phyloP scores from a whole-genome alignment of 2,113 vertebrate species.

The Hippocampus comes region DNA sequence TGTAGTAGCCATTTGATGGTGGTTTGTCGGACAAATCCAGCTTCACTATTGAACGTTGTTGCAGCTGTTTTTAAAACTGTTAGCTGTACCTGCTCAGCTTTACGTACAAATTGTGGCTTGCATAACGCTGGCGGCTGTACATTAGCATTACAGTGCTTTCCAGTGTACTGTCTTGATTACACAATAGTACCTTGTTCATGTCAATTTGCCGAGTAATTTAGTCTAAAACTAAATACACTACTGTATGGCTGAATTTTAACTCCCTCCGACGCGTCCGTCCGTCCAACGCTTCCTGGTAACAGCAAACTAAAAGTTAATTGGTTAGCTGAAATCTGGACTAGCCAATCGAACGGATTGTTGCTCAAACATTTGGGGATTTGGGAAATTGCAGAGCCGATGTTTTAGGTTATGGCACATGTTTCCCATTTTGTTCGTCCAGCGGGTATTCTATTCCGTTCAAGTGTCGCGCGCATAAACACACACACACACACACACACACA shows the following conservation, averaged over 20 bases:
- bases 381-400: neutral
- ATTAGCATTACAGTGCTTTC: neutral
- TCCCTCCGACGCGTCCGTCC: slow-evolving; percentile 2
- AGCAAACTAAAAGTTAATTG: slow-evolving; percentile 36
- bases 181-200: neutral
- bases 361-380: neutral
- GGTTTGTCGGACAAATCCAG: neutral
- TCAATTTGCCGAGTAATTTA: neutral
- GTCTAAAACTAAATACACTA: neutral
- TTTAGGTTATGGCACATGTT: neutral
- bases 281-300: slow-evolving; percentile 55
- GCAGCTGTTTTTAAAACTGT: neutral
- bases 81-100: neutral
- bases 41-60: rapidly evolving
- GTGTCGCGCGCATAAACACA: too few species aligned
- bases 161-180: rapidly evolving
- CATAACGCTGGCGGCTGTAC: neutral
- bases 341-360: slow-evolving; percentile 52
- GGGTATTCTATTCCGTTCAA: neutral
- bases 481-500: too few species aligned
- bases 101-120: neutral
- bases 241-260: too few species aligned
- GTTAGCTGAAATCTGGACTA: neutral
- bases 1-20: slow-evolving; percentile 61
- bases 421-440: neutral